These are phyloP conservation scores for zebrafish (Danio rerio) DNA, from an alignment of 2,113 vertebrate genomes.

Conservation along the genomic window DNA sequence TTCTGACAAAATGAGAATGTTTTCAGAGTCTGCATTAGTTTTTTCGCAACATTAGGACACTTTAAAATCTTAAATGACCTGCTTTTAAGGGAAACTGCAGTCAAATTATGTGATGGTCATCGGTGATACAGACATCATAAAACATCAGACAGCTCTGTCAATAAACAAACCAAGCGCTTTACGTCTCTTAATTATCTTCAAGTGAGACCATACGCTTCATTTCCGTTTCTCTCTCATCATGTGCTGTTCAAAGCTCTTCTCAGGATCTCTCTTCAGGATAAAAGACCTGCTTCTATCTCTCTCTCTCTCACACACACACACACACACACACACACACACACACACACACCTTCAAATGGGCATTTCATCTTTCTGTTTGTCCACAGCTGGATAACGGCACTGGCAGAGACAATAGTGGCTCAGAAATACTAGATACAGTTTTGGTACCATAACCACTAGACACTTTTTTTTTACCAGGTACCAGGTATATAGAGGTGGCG, in stretches of 20 bases:
- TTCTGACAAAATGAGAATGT: too few relatives aligned
- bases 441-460: too few relatives aligned
- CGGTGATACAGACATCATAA: conserved; percentile 14
- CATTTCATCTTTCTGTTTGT: not conserved
- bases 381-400: not conserved
- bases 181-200: conserved; percentile 21
- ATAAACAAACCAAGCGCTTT: conserved; percentile 31
- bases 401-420: not conserved
- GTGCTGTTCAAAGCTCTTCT: conserved; percentile 12
- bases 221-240: not conserved
- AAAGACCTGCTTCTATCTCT: not conserved
- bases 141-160: not conserved
- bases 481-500: too few relatives aligned
- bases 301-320: not conserved
- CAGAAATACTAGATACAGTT: too few relatives aligned
- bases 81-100: not conserved
- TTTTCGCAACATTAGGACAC: too few relatives aligned
- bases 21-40: too few relatives aligned
- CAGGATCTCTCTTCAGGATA: not conserved
- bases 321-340: not conserved
- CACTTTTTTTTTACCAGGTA: too few relatives aligned
- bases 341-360: conserved; percentile 1
- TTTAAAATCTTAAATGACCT: too few relatives aligned
- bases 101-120: not conserved
- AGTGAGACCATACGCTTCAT: conserved; percentile 5